Base-by-base conservation (phyloP, 2,888 invertebrate species). In the Drosophila fulvimacula region DNA sequence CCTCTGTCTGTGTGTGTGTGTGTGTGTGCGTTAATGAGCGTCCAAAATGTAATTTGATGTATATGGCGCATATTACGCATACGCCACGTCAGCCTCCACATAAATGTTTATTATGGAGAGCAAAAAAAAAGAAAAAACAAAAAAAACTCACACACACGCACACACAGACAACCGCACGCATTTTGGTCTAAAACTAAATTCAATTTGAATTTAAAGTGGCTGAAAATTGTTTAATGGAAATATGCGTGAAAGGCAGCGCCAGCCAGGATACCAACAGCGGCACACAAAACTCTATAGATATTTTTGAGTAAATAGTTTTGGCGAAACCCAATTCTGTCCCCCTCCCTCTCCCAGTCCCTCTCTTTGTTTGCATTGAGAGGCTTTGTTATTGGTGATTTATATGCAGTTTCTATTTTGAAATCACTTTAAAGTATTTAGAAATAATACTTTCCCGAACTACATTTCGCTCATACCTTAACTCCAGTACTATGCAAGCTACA, bases 11-110 rank as follows among this genome's bases (percentile, higher is more conserved):
- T 49, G 21, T 61, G 55, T 73, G 51, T 34, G 48, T 63, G 49
- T 57, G 58, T 66, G 56, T 32, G 15, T 38, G 57, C 53, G 63
- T 53, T 81, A 81, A 73, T 76, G 72, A 76, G 68, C 52, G 55
- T 32, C 55, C 34, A 30, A 41, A 48, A 61, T 76, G 57, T 65
- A 67, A 75, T 66, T 63, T 63, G 60, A 60, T 58, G 59, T 32
- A 53, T 65, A 21, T 42, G 32, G 42, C 36, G 17, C 46, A 49
- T 52, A 57, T 71, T 64, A 72, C 77, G 71, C 44, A 79, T 77
- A 75, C 76, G 76, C 63, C 60, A 30, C 44, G 60, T 55, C 24
- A 44, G 24, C 34, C 59, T 13, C 5, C 39, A 10, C 41, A 38
- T 17, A 55, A 55, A 41, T 55, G 19, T 32, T 41, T 30, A 41